Evolutionary conservation across 2,888 invertebrate genomes (phyloP).

Genomic region (Heliconius sara): DNA sequence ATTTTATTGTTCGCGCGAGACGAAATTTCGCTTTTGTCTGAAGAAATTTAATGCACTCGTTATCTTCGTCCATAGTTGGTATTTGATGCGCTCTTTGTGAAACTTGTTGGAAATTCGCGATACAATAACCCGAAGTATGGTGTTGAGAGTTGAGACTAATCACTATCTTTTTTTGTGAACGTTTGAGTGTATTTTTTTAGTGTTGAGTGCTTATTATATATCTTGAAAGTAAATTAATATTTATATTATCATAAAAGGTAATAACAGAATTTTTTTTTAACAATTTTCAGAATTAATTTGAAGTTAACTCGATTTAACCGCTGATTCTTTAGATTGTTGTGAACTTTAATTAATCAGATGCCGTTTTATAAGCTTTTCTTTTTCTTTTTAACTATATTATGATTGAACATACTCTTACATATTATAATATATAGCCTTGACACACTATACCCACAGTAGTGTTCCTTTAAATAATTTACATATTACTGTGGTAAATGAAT

Average conservation of each 20-base stretch:
- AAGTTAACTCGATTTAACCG: neutral
- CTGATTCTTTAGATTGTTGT: neutral
- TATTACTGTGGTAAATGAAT: slow-evolving; percentile 24
- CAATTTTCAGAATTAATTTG: neutral
- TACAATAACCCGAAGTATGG: slow-evolving; percentile 31
- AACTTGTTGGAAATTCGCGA: slow-evolving; percentile 38
- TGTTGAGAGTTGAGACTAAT: slow-evolving; percentile 25
- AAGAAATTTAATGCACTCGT: slow-evolving; percentile 40
- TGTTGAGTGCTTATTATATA: too few species aligned
- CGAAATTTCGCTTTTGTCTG: slow-evolving; percentile 75
- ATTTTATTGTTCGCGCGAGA: slow-evolving; percentile 55
- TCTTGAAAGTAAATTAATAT: neutral
- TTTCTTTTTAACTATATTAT: slow-evolving; percentile 12
- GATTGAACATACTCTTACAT: slow-evolving; percentile 4
- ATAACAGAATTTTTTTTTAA: neutral
- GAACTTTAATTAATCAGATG: neutral
- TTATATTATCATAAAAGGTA: neutral
- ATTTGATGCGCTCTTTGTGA: slow-evolving; percentile 42
- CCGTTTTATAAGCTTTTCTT: neutral
- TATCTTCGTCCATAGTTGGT: slow-evolving; percentile 43
- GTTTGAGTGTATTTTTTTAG: neutral
- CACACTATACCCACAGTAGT: slow-evolving; percentile 34
- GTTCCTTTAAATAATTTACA: slow-evolving; percentile 30
- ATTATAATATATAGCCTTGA: slow-evolving; percentile 38
- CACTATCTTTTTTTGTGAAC: slow-evolving; percentile 28